A percentile compares a stretch with the other conserved stretches of the same genome.
Conservation (phyloP, 2,113 vertebrate genomes). For the Megaptera novaeangliae region DNA sequence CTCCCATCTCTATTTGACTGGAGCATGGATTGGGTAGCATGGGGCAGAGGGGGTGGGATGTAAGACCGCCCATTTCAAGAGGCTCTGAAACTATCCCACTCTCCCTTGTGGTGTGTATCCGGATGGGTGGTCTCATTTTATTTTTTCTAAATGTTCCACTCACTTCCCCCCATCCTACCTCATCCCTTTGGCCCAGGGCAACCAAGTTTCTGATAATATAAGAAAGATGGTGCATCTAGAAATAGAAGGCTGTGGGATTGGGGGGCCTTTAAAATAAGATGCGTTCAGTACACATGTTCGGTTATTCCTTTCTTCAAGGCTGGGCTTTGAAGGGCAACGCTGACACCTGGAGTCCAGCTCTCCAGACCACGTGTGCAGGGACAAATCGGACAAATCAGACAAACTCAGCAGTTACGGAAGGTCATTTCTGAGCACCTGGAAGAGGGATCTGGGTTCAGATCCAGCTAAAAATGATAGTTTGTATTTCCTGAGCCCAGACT, state of each 20-base stretch:
- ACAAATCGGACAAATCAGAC: background rate
- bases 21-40: background rate
- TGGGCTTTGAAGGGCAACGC: background rate
- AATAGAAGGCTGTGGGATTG: background rate
- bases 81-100: background rate
- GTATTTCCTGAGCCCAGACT: background rate
- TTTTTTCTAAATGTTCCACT: background rate
- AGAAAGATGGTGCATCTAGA: background rate
- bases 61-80: background rate
- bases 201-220: background rate
- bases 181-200: background rate
- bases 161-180: background rate
- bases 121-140: background rate
- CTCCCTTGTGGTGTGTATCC: background rate
- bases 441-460: background rate
- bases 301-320: background rate
- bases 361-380: background rate
- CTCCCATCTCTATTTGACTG: background rate
- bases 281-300: fast-evolving
- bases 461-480: background rate
- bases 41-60: background rate
- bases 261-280: background rate
- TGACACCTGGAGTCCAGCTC: background rate
- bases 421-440: background rate
- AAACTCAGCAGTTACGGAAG: background rate